A percentile compares a stretch with the other conserved stretches of the same genome.
Conservation (phyloP, 2,113 vertebrate species). For the Otis tarda region DNA sequence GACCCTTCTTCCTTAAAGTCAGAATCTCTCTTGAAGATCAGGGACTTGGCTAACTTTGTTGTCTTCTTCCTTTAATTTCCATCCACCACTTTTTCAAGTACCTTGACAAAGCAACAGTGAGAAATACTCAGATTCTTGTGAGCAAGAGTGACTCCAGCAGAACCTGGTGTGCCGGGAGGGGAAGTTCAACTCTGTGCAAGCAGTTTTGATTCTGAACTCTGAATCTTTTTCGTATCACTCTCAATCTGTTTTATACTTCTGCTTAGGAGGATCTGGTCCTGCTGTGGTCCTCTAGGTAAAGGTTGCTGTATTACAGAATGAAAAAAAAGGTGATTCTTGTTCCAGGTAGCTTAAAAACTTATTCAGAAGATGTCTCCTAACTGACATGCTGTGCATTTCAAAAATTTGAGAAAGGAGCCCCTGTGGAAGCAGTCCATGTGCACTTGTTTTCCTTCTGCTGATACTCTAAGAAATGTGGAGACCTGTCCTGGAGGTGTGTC, state of each 20-base stretch:
- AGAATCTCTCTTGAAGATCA: not conserved
- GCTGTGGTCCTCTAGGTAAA: not conserved
- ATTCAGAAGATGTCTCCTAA: not conserved
- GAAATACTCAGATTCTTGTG: not conserved
- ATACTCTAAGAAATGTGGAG: not conserved
- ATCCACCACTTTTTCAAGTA: not conserved
- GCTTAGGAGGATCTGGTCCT: not conserved
- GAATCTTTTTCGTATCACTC: not conserved
- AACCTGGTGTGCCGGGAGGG: not conserved
- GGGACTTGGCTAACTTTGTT: not conserved
- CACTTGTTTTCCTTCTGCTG: not conserved
- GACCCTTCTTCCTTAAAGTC: not conserved
- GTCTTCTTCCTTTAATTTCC: not conserved
- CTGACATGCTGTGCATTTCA: not conserved
- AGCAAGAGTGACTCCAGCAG: not conserved
- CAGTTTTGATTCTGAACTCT: not conserved
- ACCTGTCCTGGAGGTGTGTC: not conserved
- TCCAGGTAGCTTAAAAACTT: not conserved
- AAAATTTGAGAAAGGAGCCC: not conserved
- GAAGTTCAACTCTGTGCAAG: not conserved
- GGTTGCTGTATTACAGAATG: not conserved
- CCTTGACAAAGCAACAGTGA: not conserved
- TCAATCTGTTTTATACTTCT: not conserved
- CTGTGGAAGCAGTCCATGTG: not conserved
- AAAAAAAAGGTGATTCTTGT: not conserved